Evolutionary conservation across 1,140 invertebrate species (phyloP).

Genomic region (Cydia strobilella): DNA sequence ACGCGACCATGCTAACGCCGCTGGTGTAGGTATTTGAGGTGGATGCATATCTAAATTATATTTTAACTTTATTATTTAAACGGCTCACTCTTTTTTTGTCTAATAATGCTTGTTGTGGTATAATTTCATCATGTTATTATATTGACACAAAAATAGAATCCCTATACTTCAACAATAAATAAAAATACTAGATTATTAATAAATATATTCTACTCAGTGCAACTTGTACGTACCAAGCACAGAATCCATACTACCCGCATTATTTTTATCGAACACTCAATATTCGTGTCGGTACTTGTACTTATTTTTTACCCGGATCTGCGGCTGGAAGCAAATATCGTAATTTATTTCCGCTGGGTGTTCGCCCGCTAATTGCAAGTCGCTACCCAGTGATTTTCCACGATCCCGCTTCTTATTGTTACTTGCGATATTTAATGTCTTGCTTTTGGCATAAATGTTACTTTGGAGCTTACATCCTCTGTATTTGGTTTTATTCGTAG

Average conservation of each 20-base stretch:
- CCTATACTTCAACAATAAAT: too few species aligned
- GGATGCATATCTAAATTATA: too few species aligned
- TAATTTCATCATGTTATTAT: too few species aligned
- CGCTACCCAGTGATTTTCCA: slow-evolving; percentile 75
- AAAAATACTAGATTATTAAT: too few species aligned
- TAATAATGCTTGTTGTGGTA: too few species aligned
- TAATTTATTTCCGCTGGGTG: slow-evolving; percentile 77
- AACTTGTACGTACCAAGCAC: background rate
- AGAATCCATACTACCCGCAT: background rate
- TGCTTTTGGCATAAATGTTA: slow-evolving; percentile 34
- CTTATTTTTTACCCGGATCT: slow-evolving; percentile 67
- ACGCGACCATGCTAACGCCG: too few species aligned
- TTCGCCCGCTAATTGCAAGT: slow-evolving; percentile 72
- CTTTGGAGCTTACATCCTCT: background rate
- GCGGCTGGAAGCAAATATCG: slow-evolving; percentile 68
- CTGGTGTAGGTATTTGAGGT: too few species aligned
- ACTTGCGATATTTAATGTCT: slow-evolving; percentile 69
- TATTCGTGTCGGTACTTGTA: background rate
- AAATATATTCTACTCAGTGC: too few species aligned
- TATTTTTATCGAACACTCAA: background rate
- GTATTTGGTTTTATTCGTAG: background rate
- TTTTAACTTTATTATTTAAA: too few species aligned
- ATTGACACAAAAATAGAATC: too few species aligned
- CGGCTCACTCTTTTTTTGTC: too few species aligned
- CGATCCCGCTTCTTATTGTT: slow-evolving; percentile 73